A percentile compares a stretch with the other conserved stretches of the same genome.
These are phyloP conservation scores for Hyalella azteca DNA, from an alignment of 2,888 invertebrate species.

Conservation along the genomic window DNA sequence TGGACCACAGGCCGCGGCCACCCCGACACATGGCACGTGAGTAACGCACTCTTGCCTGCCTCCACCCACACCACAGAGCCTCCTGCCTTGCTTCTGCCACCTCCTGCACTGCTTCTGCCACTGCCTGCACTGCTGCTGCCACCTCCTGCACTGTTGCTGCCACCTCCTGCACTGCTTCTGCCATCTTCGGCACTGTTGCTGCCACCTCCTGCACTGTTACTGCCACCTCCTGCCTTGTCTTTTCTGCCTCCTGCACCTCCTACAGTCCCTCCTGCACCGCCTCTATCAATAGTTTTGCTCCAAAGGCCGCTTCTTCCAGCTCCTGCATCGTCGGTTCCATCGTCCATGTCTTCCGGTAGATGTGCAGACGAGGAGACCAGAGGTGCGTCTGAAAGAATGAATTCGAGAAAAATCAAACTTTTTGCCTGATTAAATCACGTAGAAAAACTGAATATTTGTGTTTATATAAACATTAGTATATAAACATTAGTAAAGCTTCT, in stretches of 20 bases:
- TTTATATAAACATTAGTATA: too few relatives aligned
- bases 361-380: too few relatives aligned
- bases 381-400: too few relatives aligned
- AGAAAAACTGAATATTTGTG: too few relatives aligned
- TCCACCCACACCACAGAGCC: slow-evolving; percentile 42
- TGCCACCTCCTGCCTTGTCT: not conserved
- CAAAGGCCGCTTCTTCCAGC: too few relatives aligned
- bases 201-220: not conserved
- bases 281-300: too few relatives aligned
- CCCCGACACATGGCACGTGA: slow-evolving; percentile 42
- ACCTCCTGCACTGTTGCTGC: not conserved
- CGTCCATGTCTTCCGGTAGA: too few relatives aligned
- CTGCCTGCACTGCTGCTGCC: not conserved
- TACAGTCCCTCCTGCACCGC: not conserved
- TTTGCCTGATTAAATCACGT: too few relatives aligned
- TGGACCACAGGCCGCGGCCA: slow-evolving; percentile 42
- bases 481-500: too few relatives aligned
- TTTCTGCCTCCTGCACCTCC: not conserved
- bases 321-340: too few relatives aligned
- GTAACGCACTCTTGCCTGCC: slow-evolving; percentile 23
- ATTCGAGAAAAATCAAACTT: too few relatives aligned
- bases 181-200: not conserved
- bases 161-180: not conserved
- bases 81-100: not conserved
- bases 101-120: not conserved